Evolutionary conservation across 2,888 invertebrate species (phyloP), one percentile per base, ranked within the genome.

Genomic region (Apodemia duryi): DNA sequence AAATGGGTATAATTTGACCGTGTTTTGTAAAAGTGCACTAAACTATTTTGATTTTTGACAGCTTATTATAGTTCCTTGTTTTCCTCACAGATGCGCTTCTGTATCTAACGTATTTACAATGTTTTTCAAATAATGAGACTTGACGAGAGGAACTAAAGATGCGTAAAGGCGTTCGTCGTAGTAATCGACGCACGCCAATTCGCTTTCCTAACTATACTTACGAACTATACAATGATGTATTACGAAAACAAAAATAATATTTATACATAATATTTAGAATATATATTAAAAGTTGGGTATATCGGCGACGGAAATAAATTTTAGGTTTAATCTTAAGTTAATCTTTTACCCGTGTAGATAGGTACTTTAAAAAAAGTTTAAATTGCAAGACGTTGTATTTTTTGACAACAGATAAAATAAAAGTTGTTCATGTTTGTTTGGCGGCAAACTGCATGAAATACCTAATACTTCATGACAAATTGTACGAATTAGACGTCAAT

Each of bases 131-230:
- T 11, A 60, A 51, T 51, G 57, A 60, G 81, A 80, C 85, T 84
- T 82, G 84, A 86, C 81, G 82, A 77, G 75, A 82, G 79, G 81
- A 88, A 88, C 89, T 87, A 86, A 86, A 76, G 75, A 74, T 74
- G 83, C 82, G 83, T 80, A 83, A 79, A 77, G 80, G 80, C 79
- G 82, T 80, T 80, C 86, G 82, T 85, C 80, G 73, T 68, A 73
- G 69, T 51, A 64, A 62, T 74, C 75, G 80, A 85, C 85, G 82
- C 80, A 79, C 85, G 80, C 78, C 83, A 70, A 73, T 83, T 76
- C 84, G 83, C 83, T 73, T 70, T 70, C 80, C 77, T 82, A 83
- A 70, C 60, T 71, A 63, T 75, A 75, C 66, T 66, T 69, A 66
- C 28, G 69, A 61, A 60, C 66, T 75, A 76, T 72, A 21, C 21